Base-by-base conservation (phyloP, 2,113 vertebrate genomes). In the Cheirogaleus medius region DNA sequence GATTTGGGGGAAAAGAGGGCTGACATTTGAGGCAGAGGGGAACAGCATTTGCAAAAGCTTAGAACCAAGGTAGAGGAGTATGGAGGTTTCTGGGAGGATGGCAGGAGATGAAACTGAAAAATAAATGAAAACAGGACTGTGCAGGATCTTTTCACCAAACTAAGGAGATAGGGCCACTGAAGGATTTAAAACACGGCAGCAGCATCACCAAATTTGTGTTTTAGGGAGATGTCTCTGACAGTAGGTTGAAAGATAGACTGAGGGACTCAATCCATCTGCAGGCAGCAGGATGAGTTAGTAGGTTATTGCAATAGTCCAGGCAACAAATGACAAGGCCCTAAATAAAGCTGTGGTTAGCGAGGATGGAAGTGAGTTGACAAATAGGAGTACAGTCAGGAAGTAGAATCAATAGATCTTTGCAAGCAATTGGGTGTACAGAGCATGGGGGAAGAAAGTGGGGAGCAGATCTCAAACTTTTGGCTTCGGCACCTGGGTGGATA, bases 281-380 rank as follows among this genome's bases (percentile, higher is more conserved):
- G 90, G 77, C 77, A 78, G 90, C 66, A 95, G 94, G 88, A 92
- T 97, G 96, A 97, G 89, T 97, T 97, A 98, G 93, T 76, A 92
- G 93, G 78, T 92, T 97, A 93, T 96, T 94, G 87, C 39, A 86
- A 74, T 91, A 71, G 95, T 95, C 78, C 39, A 94, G 83, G 93
- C 68, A 95, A 95, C 83, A 96, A 69, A 84, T 83, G 92, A 98
- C 89, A 96, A 80, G 95, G n/a, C 76, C 64, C 95, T 97, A 97
- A 97, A 96, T 96, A 96, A 97, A 91, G 83, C 78, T 66, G 49
- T 90, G 83, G 83, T 89, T 21, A 29, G 74, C 10, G 32, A 94
- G 77, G 13, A 87, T 80, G 52, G 88, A 95, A 77, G 34, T 92
- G 63, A 95, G 52, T 68, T 76, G 80, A 96, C 83, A 89, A 91